Evolutionary conservation across 2,888 invertebrate species (phyloP).

Genomic region (Lacanobia oleracea): DNA sequence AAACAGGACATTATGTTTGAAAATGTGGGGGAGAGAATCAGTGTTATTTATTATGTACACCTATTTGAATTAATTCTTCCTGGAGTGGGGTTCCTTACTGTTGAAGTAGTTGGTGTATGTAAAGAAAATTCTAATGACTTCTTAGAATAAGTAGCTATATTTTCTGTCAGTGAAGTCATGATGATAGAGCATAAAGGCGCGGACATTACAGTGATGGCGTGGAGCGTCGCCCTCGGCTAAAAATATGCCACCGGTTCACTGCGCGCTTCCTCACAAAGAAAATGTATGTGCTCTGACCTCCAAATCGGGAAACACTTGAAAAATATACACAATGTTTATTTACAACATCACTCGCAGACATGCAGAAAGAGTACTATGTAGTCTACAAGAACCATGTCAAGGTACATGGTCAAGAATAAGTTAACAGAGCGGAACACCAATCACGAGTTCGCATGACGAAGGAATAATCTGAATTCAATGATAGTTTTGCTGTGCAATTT

Average conservation of each 20-base stretch:
- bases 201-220: conserved; percentile 64
- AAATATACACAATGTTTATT: conserved; percentile 67
- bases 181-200: conserved; percentile 71
- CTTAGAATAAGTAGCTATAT: conserved; percentile 23
- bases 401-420: conserved; percentile 69
- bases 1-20: conserved; percentile 30
- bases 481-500: conserved; percentile 4
- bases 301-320: conserved; percentile 79
- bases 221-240: conserved; percentile 88
- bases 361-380: conserved; percentile 47
- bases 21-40: conserved; percentile 15
- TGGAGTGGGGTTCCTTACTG: neutral
- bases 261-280: conserved; percentile 88
- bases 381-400: conserved; percentile 62
- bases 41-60: neutral
- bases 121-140: conserved; percentile 18
- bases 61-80: neutral
- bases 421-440: conserved; percentile 63
- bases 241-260: conserved; percentile 86
- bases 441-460: conserved; percentile 34
- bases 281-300: conserved; percentile 84
- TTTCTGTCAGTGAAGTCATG: conserved; percentile 68
- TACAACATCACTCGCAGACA: conserved; percentile 64
- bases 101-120: neutral
- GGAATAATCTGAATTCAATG: conserved; percentile 32